Evolutionary conservation across 2,113 vertebrate species (phyloP), one percentile per base, ranked within the genome.

Genomic region (Mola mola): DNA sequence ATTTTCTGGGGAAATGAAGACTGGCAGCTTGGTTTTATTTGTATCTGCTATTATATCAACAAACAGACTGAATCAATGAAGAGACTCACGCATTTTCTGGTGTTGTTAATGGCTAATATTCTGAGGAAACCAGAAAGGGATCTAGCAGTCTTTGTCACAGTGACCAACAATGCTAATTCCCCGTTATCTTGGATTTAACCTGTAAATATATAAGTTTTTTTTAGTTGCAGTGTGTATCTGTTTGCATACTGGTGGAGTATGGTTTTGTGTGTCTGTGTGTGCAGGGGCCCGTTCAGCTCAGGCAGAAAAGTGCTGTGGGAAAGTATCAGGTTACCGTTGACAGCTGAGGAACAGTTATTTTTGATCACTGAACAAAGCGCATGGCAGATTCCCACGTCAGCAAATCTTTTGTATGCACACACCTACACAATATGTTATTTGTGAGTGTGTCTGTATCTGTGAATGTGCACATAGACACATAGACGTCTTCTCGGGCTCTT

Each of bases 341-440:
- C 81, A 86, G 75, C 78, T 77, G 79, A 34, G 8, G 57, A 70
- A 55, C 46, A 64, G 76, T 75, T 84, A 86, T 83, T 87, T 82
- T 82, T 73, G 71, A 79, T 78, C 68, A 49, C 4, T 36, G 72
- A 62, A 71, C 63, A 85, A 78, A 67, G 64, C 33, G 0, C 25
- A n/a, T 60, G 61, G 37, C 53, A 43, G 44, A 71, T 43, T 58
- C 33, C 68, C 59, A 26, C 43, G 47, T 75, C 82, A 81, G 65
- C 74, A 68, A 55, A 78, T 72, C 49, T 55, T 61, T 25, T 53
- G 31, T 75, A 47, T 19, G 34, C 16, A 19, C 19, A 28, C 5
- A 8, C 43, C 12, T 40, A 5, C 15, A 22, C 13, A 1, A 6
- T n/a, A n/a, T n/a, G n/a, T n/a, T n/a, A n/a, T n/a, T n/a, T n/a